A percentile compares a stretch with the other conserved stretches of the same genome.
Conservation (phyloP, 2,797 vertebrate species). For the Squalus acanthias region DNA sequence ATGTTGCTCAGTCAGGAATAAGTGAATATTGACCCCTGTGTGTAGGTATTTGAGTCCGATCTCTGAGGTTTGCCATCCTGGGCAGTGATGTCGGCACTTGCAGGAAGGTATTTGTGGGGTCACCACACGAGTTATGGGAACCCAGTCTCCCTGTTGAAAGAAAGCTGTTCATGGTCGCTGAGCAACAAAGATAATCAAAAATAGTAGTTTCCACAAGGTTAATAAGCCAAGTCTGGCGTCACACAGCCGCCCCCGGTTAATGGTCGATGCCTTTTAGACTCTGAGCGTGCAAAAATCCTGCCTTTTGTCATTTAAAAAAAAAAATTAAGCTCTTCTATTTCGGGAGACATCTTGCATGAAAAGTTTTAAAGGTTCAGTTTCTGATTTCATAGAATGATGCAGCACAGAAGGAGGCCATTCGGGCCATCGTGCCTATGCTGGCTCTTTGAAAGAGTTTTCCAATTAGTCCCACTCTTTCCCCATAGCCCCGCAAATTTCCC, state of each 20-base stretch:
- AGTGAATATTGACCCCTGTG: neutral
- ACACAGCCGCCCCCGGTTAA: neutral
- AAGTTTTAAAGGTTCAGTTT: neutral
- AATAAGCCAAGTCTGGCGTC: neutral
- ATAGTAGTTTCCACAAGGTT: neutral
- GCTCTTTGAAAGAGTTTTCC: neutral
- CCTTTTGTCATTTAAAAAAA: neutral
- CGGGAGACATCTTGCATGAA: neutral
- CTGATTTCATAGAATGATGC: neutral
- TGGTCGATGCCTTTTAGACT: neutral
- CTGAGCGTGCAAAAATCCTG: neutral
- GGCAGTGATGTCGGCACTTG: neutral
- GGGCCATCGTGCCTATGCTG: neutral
- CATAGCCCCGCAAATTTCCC: neutral
- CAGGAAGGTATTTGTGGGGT: neutral
- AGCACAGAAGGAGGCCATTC: neutral
- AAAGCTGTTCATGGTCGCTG: neutral
- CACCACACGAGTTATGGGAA: neutral
- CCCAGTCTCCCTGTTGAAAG: neutral
- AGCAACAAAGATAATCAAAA: neutral
- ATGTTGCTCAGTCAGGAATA: neutral
- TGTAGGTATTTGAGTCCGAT: neutral
- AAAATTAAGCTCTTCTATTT: neutral
- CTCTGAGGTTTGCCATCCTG: neutral
- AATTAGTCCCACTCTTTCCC: neutral